Percentiles rank a stretch among this genome's conserved stretches.
Conservation (phyloP, 2,113 vertebrate genomes). For the Chascanopsetta lugubris region DNA sequence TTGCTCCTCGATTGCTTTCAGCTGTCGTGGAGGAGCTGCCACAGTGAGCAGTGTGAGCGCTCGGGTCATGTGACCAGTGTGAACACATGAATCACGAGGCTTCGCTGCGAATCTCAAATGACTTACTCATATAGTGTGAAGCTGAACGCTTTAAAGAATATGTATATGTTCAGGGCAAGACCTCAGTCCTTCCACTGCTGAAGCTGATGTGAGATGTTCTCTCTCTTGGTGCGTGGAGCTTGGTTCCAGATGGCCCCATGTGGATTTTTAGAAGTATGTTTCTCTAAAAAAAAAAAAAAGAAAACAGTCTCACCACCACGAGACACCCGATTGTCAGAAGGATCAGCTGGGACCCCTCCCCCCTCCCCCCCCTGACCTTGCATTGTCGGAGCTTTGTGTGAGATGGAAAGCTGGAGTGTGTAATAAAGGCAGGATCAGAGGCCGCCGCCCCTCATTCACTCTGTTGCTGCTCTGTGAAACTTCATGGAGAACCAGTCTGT, state of each 20-base stretch:
- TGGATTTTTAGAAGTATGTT: constrained; percentile 14
- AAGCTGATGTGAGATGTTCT: neutral
- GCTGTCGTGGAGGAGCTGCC: too few species aligned
- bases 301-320: constrained; percentile 5
- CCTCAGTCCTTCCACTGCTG: too few species aligned
- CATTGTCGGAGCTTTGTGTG: neutral
- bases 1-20: too few species aligned
- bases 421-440: neutral
- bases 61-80: too few species aligned
- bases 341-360: neutral
- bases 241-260: neutral
- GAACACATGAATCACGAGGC: too few species aligned
- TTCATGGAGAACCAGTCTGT: neutral
- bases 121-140: too few species aligned
- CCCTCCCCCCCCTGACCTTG: neutral
- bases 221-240: neutral
- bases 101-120: neutral
- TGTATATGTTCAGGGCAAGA: too few species aligned
- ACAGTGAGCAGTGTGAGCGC: too few species aligned
- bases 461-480: neutral
- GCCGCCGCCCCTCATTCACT: neutral
- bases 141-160: neutral
- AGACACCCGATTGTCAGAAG: neutral
- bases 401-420: constrained; percentile 4
- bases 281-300: constrained; percentile 11